Conservation (phyloP, 2,888 invertebrate genomes). For the Bembecia ichneumoniformis region DNA sequence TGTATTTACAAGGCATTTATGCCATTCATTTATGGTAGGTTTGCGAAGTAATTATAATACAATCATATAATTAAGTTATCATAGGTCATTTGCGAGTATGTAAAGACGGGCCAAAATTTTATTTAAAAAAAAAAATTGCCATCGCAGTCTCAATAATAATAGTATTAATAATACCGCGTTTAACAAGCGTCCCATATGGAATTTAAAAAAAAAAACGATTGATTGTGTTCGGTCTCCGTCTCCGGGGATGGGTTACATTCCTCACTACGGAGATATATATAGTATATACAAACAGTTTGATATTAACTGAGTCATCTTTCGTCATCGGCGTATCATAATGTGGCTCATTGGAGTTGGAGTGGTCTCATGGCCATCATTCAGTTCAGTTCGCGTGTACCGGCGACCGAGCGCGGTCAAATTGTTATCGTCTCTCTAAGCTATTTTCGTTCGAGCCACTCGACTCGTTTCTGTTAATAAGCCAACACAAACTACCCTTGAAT, state of each 20-base stretch:
- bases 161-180: no score
- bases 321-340: conserved; percentile 28
- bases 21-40: no score
- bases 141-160: no score
- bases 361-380: conserved; percentile 29
- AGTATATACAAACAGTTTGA: conserved; percentile 33
- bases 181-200: neutral
- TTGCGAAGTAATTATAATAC: no score
- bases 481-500: conserved; percentile 33
- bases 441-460: conserved; percentile 39
- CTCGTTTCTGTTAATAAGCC: conserved; percentile 24
- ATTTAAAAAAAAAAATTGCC: no score
- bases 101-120: no score
- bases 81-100: no score
- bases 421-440: conserved; percentile 29
- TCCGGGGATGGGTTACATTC: conserved; percentile 22
- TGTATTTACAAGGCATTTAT: no score
- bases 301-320: conserved; percentile 57
- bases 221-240: conserved; percentile 21
- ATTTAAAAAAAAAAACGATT: neutral
- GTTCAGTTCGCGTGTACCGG: conserved; percentile 57
- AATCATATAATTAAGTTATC: no score
- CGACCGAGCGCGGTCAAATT: conserved; percentile 44
- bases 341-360: neutral
- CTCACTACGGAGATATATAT: conserved; percentile 16